A percentile compares a stretch with the other conserved stretches of the same genome.
phyloP scores from a whole-genome alignment of 2,888 invertebrate genomes.

The Eupsilia transversa region DNA sequence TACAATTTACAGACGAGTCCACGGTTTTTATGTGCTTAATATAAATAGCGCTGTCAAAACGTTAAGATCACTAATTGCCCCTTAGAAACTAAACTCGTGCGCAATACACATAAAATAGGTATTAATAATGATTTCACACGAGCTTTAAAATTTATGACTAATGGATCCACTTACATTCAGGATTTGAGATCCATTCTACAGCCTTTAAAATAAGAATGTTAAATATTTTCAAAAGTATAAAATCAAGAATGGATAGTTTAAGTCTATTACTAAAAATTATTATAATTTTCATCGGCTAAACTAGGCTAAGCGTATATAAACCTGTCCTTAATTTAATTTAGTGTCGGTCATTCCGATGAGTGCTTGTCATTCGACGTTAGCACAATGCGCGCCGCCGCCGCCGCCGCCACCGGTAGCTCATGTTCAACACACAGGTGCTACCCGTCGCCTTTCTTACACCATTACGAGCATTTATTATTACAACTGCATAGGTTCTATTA shows the following conservation, averaged over 20 bases:
- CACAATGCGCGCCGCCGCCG: conserved; percentile 33
- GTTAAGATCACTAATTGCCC: conserved; percentile 38
- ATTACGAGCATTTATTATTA: conserved; percentile 57
- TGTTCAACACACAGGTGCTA: conserved; percentile 42
- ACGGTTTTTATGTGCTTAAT: conserved; percentile 18
- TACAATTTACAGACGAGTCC: conserved; percentile 25
- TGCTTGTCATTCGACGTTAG: conserved; percentile 44
- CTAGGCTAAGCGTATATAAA: conserved; percentile 46
- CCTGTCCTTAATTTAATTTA: conserved; percentile 53
- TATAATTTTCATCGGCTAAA: conserved; percentile 23
- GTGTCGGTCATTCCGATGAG: conserved; percentile 48
- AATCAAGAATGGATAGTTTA: conserved; percentile 21
- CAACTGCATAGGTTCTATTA: conserved; percentile 23
- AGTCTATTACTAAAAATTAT: conserved; percentile 1
- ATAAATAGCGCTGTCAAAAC: conserved; percentile 43
- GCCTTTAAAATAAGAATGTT: background rate
- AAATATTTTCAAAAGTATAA: conserved; percentile 7
- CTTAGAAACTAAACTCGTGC: conserved; percentile 29
- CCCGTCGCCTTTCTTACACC: conserved; percentile 35
- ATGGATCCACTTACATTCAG: conserved; percentile 1
- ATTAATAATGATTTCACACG: conserved; percentile 26
- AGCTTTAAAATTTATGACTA: conserved; percentile 16
- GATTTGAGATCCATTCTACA: background rate
- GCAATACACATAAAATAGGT: conserved; percentile 34
- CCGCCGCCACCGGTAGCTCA: conserved; percentile 39